Evolutionary conservation across 2,797 vertebrate genomes (phyloP).

Genomic region (Ataeniobius toweri): DNA sequence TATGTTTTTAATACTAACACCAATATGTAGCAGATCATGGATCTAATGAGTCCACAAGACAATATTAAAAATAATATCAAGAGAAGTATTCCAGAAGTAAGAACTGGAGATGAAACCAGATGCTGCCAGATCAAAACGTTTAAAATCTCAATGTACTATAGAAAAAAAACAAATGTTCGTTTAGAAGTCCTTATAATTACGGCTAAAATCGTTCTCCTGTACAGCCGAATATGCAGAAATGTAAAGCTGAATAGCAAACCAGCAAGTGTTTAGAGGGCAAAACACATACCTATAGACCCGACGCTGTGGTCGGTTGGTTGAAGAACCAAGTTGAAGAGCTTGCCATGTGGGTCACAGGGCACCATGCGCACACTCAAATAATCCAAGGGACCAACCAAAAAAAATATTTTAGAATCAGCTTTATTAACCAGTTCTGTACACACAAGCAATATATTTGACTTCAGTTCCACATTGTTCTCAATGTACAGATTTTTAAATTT

Average conservation of each 20-base stretch:
- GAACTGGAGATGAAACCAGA: not conserved
- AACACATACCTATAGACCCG: not conserved
- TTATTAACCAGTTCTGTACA: not conserved
- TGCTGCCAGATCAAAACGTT: not conserved
- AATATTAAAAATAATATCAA: not conserved
- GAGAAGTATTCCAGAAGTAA: not conserved
- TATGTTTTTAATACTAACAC: not conserved
- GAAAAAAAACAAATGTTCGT: not conserved
- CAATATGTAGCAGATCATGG: not conserved
- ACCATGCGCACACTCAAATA: not conserved
- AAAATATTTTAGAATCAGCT: not conserved
- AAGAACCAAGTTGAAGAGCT: not conserved
- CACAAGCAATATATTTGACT: not conserved
- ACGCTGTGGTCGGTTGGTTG: not conserved
- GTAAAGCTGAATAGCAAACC: not conserved
- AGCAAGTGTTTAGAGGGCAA: not conserved
- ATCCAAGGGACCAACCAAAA: not conserved
- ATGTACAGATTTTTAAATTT: not conserved
- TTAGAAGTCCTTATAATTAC: not conserved
- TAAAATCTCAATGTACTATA: too few relatives aligned
- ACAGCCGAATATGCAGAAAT: not conserved
- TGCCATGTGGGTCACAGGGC: not conserved
- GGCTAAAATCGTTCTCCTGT: not conserved
- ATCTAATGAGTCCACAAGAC: not conserved
- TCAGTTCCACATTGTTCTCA: not conserved